phyloP scores from a whole-genome alignment of 2,888 invertebrate species.

The Conchocele bisecta region DNA sequence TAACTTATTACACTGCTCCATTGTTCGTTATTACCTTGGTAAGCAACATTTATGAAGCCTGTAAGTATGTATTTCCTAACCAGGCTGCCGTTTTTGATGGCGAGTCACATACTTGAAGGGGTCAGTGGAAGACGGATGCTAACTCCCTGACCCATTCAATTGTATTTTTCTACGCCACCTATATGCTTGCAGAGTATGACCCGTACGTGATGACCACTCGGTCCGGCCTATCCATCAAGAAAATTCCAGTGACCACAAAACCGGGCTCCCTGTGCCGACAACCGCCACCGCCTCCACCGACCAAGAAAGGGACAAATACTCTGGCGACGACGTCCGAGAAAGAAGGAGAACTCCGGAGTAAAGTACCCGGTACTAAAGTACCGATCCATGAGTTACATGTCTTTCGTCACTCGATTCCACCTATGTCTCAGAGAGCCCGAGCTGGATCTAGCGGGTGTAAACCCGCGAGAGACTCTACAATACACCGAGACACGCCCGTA shows the following conservation, averaged over 20 bases:
- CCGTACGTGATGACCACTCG: conserved; percentile 75
- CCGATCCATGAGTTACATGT: conserved; percentile 68
- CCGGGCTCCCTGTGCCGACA: conserved; percentile 36
- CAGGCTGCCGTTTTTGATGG: background rate
- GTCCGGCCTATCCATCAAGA: conserved; percentile 73
- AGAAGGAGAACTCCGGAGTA: no score
- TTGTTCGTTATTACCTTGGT: no score
- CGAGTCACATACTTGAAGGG: no score
- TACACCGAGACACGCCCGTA: conserved; percentile 33
- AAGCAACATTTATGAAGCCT: no score
- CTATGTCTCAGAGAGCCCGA: conserved; percentile 63
- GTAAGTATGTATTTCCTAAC: no score
- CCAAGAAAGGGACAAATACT: background rate
- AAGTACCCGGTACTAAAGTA: conserved; percentile 39
- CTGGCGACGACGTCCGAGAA: no score
- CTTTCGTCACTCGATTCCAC: conserved; percentile 73
- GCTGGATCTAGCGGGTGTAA: conserved; percentile 60
- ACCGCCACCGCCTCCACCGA: background rate
- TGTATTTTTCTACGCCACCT: background rate
- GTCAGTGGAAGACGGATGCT: background rate
- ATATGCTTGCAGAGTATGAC: conserved; percentile 62
- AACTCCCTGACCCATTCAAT: background rate
- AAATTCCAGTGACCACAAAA: conserved; percentile 60
- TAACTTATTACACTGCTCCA: no score
- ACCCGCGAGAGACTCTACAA: conserved; percentile 49